Evolutionary conservation across 2,888 invertebrate species (phyloP).

Genomic region (Aromia moschata): DNA sequence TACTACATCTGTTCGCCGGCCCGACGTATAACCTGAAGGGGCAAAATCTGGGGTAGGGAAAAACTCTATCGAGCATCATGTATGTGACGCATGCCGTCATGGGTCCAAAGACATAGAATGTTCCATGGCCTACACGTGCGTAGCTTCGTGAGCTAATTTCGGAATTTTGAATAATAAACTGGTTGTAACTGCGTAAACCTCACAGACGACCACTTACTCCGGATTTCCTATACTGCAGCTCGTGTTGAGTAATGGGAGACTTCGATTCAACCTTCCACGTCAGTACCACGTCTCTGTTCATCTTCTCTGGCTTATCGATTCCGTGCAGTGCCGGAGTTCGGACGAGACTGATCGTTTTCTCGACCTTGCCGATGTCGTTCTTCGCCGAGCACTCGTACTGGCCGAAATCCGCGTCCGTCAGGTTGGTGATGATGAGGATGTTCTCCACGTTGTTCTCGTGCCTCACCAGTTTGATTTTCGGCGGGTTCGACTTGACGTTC

Average conservation of each 20-base stretch:
- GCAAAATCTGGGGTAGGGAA: too few relatives aligned
- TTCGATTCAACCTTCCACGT: constrained; percentile 64
- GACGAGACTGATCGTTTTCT: constrained; percentile 55
- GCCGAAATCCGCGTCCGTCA: constrained; percentile 60
- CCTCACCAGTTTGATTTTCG: constrained; percentile 41
- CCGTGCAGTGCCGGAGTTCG: constrained; percentile 49
- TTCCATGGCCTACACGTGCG: too few relatives aligned
- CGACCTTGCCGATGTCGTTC: constrained; percentile 57
- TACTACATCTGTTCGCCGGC: too few relatives aligned
- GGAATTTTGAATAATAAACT: too few relatives aligned
- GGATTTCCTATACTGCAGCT: constrained; percentile 63
- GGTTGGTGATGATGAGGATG: constrained; percentile 54
- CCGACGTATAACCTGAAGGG: too few relatives aligned
- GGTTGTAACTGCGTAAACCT: too few relatives aligned
- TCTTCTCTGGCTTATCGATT: constrained; percentile 45
- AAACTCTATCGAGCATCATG: too few relatives aligned
- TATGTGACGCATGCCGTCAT: too few relatives aligned
- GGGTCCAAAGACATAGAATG: too few relatives aligned
- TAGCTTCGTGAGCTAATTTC: too few relatives aligned
- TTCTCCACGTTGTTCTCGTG: constrained; percentile 47
- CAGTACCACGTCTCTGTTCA: constrained; percentile 55
- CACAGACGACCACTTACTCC: too few relatives aligned
- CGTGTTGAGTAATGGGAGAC: constrained; percentile 61
- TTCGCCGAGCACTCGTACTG: constrained; percentile 62
- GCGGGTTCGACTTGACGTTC: constrained; percentile 42